Base-by-base conservation (phyloP, 35 echinoderm and acorn worm species). In the Patiria miniata region DNA sequence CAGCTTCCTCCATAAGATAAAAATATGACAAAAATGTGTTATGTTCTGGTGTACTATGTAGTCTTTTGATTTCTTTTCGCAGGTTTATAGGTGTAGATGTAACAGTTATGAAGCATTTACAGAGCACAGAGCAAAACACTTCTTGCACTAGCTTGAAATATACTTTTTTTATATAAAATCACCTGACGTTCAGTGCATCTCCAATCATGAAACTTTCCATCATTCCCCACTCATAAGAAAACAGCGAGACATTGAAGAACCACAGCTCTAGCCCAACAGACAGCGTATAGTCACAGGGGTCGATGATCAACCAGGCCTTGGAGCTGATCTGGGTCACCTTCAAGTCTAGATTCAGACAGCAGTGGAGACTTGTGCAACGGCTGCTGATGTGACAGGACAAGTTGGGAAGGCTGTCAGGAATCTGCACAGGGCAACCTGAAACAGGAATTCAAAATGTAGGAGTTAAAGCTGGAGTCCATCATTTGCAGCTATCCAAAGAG, bases 341-440 rank as follows among this genome's bases (percentile, higher is more conserved):
- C 6, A 83, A 22, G 33, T 83, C 50, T 26, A 83, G 21, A 32
- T 53, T 83, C 16, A 83, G 39, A 52, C 80, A 83, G 80, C 80
- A 83, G 29, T 83, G 40, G 16, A 83, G 17, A 51, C 80, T 52
- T 19, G 30, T 44, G 50, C 80, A 83, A 39, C 8, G 37, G 18
- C 42, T 39, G 15, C 39, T 28, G 17, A 80, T 51, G 15, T 3
- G 37, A 38, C 78, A 80, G 12, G 17, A 30, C 29, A 80, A 42
- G 12, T 32, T 21, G 42, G 78, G 39, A 15, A 39, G 37, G 39
- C 5, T 39, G 18, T 7, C 39, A 12, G 78, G 22, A 51, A 80
- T 15, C 22, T 51, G 37, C 30, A 39, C 78, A 17, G 17, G 78
- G 39, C 78, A 80, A 47, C 37, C 78, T 80, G 42, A 12, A 47